Conservation (phyloP, 2,797 vertebrate species). For the Enteromius radiatus region DNA sequence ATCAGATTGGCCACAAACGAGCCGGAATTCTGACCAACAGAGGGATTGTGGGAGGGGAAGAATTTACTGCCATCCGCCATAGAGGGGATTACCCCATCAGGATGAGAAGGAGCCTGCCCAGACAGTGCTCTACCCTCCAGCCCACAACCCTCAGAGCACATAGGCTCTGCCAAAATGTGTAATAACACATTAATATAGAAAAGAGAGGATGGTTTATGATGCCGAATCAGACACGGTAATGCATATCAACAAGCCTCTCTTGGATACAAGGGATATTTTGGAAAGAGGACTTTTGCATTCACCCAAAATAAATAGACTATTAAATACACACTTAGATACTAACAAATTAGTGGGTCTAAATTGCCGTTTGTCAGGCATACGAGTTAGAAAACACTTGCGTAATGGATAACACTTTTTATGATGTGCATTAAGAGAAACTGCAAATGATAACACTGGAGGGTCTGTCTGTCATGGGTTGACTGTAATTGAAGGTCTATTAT, state of each 20-base stretch:
- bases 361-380: neutral
- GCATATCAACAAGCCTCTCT: neutral
- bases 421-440: constrained; percentile 5
- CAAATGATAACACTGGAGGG: neutral
- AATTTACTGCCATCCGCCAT: constrained; percentile 51
- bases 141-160: constrained; percentile 44
- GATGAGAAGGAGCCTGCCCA: constrained; percentile 23
- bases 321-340: neutral
- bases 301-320: neutral
- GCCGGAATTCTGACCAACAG: constrained; percentile 62
- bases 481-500: constrained; percentile 5
- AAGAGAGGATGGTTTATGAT: constrained; percentile 21
- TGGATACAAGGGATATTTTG: neutral
- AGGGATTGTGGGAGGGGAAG: constrained; percentile 56
- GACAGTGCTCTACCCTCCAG: constrained; percentile 11
- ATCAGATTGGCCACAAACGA: constrained; percentile 61
- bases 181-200: constrained; percentile 44
- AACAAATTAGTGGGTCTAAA: constrained; percentile 8
- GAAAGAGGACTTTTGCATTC: neutral
- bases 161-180: constrained; percentile 36
- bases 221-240: neutral
- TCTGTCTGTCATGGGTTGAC: neutral
- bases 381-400: neutral
- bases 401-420: constrained; percentile 6
- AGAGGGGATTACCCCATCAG: constrained; percentile 55